A percentile compares a stretch with the other conserved stretches of the same genome.
Conservation (phyloP, 92 coral and sea anemone genomes). For the Montipora capitata region DNA sequence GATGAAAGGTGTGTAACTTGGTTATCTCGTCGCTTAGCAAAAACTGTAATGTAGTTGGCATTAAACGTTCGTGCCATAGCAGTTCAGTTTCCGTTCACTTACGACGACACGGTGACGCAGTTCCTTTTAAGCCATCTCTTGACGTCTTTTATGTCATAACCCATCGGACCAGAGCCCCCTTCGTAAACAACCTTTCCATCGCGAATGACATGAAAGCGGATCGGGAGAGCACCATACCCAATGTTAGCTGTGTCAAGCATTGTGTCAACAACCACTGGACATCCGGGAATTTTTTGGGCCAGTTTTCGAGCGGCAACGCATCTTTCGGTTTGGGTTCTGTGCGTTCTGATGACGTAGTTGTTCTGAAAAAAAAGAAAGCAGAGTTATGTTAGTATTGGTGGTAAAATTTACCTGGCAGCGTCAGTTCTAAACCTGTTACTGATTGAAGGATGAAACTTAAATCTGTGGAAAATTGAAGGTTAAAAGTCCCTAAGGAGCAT, state of each 20-base stretch:
- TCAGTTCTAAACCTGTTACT: no score
- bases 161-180: slow-evolving; percentile 96
- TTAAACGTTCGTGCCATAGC: neutral
- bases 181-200: slow-evolving; percentile 84
- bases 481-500: neutral
- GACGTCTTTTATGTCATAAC: slow-evolving; percentile 80
- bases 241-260: slow-evolving; percentile 92
- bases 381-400: neutral
- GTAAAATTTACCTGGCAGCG: neutral
- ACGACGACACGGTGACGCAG: neutral
- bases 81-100: neutral
- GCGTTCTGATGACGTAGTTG: slow-evolving; percentile 85
- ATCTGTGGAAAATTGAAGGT: neutral
- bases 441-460: no score
- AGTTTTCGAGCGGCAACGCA: slow-evolving; percentile 80
- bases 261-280: slow-evolving; percentile 92
- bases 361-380: slow-evolving; percentile 53
- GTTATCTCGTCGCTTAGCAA: no score
- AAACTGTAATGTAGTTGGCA: neutral
- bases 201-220: slow-evolving; percentile 83
- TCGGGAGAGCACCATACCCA: slow-evolving; percentile 96
- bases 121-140: slow-evolving; percentile 80
- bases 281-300: slow-evolving; percentile 71
- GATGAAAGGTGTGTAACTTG: no score
- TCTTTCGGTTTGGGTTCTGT: slow-evolving; percentile 84